Evolutionary conservation across 2,797 vertebrate genomes (phyloP), one percentile per base, ranked within the genome.

Genomic region (Halcyon leucocephala): DNA sequence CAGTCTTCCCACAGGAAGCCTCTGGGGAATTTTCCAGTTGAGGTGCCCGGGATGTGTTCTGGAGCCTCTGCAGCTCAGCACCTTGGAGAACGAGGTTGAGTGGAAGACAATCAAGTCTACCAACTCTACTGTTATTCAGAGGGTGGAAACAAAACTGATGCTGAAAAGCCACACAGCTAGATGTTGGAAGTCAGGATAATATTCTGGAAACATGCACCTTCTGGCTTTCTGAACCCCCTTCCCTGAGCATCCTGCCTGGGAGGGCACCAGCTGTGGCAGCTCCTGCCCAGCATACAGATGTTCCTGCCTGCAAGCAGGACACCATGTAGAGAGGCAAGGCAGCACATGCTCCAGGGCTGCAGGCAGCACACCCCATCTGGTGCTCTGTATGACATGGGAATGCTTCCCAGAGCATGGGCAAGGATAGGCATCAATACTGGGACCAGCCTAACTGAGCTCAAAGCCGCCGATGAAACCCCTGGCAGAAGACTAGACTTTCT

Each of bases 241-340:
- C 33, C 46, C 21, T 2, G 2, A 66, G 37, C 24, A 65, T 8
- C 16, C 18, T 57, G 39, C 26, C 37, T 4, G 3, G 16, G 29
- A 93, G 2, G 16, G 31, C 28, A 83, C 37, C 3, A 2, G 15
- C 5, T 5, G 0, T 20, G 20, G 14, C 1, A 3, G 55, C 20
- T 80, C 37, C 54, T 65, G 80, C 55, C 67, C 7, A 5, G 48
- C 72, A 64, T 7, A 64, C 0, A 3, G 49, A 52, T 81, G 31
- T 10, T 64, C 15, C 66, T 67, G 37, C 22, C 25, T n/a, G 33
- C 0, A 2, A 24, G 19, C 39, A 66, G 39, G 46, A 61, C 4
- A 42, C 7, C 69, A 85, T 57, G 17, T 12, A 42, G 31, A 55
- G 28, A 82, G 28, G 17, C 28, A 86, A 44, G 15, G 62, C 44